Evolutionary conservation across 2,888 invertebrate genomes (phyloP).

Genomic region (Agonopterix arenella): DNA sequence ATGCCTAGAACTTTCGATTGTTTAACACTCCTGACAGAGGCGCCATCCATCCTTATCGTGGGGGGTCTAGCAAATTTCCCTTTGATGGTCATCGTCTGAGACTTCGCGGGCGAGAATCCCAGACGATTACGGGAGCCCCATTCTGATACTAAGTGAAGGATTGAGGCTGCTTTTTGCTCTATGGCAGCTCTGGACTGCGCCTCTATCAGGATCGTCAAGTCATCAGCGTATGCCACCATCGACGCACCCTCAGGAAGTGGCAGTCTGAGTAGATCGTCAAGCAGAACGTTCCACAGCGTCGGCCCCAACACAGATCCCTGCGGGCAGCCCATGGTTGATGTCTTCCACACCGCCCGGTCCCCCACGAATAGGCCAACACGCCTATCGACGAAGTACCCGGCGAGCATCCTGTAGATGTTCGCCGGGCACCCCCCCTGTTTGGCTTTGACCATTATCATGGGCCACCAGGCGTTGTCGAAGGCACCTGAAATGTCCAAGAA

Average conservation of each 20-base stretch:
- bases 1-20: neutral
- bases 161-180: neutral
- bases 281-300: constrained; percentile 19
- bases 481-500: constrained; percentile 26
- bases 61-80: constrained; percentile 1
- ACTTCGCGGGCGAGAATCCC: constrained; percentile 4
- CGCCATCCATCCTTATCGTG: neutral
- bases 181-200: constrained; percentile 13
- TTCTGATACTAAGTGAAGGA: neutral
- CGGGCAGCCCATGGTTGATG: constrained; percentile 20
- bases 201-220: constrained; percentile 14
- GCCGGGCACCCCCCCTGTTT: constrained; percentile 17
- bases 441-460: constrained; percentile 16
- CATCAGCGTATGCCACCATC: constrained; percentile 21
- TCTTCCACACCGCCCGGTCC: constrained; percentile 9
- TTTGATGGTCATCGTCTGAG: constrained; percentile 1
- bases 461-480: neutral
- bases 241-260: constrained; percentile 11
- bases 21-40: neutral
- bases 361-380: constrained; percentile 16
- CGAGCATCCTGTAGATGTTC: constrained; percentile 22
- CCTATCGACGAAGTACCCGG: constrained; percentile 18
- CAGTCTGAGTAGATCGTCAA: constrained; percentile 20
- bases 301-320: constrained; percentile 14
- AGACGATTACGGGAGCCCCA: constrained; percentile 3